Base-by-base conservation (phyloP, 2,888 invertebrate genomes). In the Drosophila trichaetosa region DNA sequence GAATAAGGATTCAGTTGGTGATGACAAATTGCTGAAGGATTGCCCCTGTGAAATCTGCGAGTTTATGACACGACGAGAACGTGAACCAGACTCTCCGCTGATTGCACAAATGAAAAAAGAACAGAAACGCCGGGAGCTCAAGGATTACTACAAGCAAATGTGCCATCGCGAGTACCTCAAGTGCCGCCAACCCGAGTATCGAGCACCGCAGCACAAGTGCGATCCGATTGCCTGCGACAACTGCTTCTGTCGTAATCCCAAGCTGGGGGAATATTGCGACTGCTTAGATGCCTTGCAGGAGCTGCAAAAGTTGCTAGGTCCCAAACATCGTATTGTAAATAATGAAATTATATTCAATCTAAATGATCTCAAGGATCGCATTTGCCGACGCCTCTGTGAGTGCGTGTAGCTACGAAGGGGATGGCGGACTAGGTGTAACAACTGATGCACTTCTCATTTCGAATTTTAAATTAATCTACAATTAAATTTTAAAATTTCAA, bases 241-340 rank as follows among this genome's bases (percentile, higher is more conserved):
- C 8, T n/a, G 46, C 2, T 79, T 83, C 31, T 73, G 69, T n/a
- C 4, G 6, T 0, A 81, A 61, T 48, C 83, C 52, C 10, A 69
- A 40, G 24, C n/a, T 64, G 8, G 27, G 18, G 0, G 52, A 74
- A 1, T 86, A 74, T 46, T 68, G 70, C 31, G 87, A 88, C 0
- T 88, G 73, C 11, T 24, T 88, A 8, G 24, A 48, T 4, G 83
- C 81, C 5, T 73, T 88, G 69, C 42, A 80, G 6, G 27, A 68
- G 6, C 10, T 83, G 4, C 85, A 89, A n/a, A 40, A 52, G 7
- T 21, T 71, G 8, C 58, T 83, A 6, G 76, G 76, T 2, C 56
- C 60, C 48, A 53, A 64, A 6, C 69, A 76, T 46, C 18, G 21
- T 0, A 79, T 74, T 16, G 34, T 57, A 3, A 31, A 69, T 21